Conservation (phyloP, 2,888 invertebrate species). For the Heliconius sara region DNA sequence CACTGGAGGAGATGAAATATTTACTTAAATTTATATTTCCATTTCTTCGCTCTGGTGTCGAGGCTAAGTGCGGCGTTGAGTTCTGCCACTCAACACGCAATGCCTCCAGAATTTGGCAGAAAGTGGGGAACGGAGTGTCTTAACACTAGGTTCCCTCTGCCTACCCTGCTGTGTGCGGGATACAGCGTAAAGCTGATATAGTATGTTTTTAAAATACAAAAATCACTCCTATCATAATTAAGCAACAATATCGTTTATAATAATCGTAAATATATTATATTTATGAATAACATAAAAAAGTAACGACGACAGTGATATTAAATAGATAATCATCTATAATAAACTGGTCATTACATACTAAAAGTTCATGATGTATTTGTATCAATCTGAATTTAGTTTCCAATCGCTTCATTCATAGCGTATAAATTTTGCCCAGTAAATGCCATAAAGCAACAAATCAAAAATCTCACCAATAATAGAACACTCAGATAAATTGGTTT, state of each 20-base stretch:
- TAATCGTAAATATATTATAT: neutral
- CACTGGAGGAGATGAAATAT: no score
- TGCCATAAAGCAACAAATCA: slow-evolving; percentile 39
- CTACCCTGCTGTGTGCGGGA: no score
- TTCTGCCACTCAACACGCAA: no score
- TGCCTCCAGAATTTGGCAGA: no score
- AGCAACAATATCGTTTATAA: neutral
- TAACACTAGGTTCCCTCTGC: no score
- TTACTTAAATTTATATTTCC: no score
- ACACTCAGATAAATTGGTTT: slow-evolving; percentile 62
- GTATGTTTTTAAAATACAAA: neutral
- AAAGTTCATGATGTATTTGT: slow-evolving; percentile 17
- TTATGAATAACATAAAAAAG: neutral
- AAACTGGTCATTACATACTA: neutral
- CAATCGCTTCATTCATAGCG: slow-evolving; percentile 4
- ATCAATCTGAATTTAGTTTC: slow-evolving; percentile 15
- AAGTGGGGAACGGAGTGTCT: no score
- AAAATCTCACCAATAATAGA: slow-evolving; percentile 52
- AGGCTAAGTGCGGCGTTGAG: no score
- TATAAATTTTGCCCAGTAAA: slow-evolving; percentile 26
- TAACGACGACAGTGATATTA: neutral
- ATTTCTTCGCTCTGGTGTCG: no score
- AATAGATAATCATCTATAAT: neutral
- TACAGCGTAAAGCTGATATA: neutral
- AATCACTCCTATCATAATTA: neutral